Base-by-base conservation (phyloP, 1,140 invertebrate species). In the Camponotus vicinus region DNA sequence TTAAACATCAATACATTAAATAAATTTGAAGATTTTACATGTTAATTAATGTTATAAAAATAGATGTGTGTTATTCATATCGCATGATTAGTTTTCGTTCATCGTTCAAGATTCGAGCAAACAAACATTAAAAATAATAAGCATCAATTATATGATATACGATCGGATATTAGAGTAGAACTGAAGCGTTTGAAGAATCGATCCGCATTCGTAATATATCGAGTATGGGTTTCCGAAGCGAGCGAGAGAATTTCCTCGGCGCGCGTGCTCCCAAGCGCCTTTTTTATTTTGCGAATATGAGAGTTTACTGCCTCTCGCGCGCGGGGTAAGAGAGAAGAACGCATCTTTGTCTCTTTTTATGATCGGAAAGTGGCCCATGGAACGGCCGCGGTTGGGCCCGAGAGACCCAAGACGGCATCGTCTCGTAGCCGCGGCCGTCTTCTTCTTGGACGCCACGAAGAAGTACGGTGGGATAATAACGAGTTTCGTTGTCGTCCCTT, bases 311-410 rank as follows among this genome's bases (percentile, higher is more conserved):
- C 92, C 90, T 91, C 92, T 85, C 90, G 92, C 75, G 83, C 90
- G 92, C 75, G 85, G 85, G 86, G 76, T 86, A 85, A 77, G 89
- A 52, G 34, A 63, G 86, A 92, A 84, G 85, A 93, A 92, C 91
- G 91, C 91, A 94, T 91, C 94, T 95, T 95, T 95, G 94, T 95
- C 94, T 94, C 92, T 95, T 95, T 95, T 95, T 95, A 95, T 94
- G 93, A 93, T 92, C 92, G 92, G 92, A 94, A 95, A 95, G 93
- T 95, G 94, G 93, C 89, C 90, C 90, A 70, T 83, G 83, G 90
- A 88, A 78, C 86, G 82, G 84, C 85, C 91, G 82, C 75, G 59
- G 86, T 75, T 64, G 85, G 57, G 59, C 86, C 63, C 86, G 82
- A 63, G 69, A 66, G 32, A 37, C 64, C 66, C n/a, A 32, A 79